phyloP scores from a whole-genome alignment of 2,888 invertebrate genomes.

The Muscina levida region DNA sequence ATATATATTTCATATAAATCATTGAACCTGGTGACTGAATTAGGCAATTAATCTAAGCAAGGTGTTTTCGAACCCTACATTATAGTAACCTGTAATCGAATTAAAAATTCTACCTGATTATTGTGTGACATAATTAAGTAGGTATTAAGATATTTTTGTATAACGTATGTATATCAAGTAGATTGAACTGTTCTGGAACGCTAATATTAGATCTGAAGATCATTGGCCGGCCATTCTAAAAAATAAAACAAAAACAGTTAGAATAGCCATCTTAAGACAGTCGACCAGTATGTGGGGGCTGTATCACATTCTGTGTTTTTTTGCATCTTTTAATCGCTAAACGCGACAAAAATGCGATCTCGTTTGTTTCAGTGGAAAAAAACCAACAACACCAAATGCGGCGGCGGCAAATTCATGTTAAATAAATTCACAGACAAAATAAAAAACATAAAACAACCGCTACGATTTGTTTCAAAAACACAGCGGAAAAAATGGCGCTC shows the following conservation, averaged over 20 bases:
- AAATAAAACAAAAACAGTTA: slow-evolving; percentile 11
- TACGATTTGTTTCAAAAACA: slow-evolving; percentile 22
- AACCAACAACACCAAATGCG: not conserved
- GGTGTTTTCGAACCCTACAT: too few species aligned
- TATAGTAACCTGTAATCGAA: too few species aligned
- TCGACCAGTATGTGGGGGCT: not conserved
- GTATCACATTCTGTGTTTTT: not conserved
- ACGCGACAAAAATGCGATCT: slow-evolving; percentile 4
- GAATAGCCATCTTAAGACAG: not conserved
- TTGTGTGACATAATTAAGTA: too few species aligned
- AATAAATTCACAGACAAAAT: slow-evolving; percentile 4
- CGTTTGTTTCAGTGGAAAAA: slow-evolving; percentile 15
- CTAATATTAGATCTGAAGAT: too few species aligned
- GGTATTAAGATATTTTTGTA: too few species aligned
- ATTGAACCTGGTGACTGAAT: too few species aligned
- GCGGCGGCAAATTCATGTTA: slow-evolving; percentile 14
- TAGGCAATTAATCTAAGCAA: too few species aligned
- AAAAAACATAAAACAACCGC: not conserved
- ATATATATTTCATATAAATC: too few species aligned
- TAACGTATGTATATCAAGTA: too few species aligned
- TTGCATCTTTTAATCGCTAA: not conserved
- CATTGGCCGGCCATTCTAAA: too few species aligned
- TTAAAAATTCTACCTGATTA: too few species aligned
- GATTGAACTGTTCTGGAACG: too few species aligned
- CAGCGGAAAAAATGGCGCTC: slow-evolving; percentile 18